Percentiles rank a stretch among this genome's conserved stretches.
These are phyloP conservation scores for Esox lucius DNA, from an alignment of 2,797 vertebrate species.

Conservation along the genomic window DNA sequence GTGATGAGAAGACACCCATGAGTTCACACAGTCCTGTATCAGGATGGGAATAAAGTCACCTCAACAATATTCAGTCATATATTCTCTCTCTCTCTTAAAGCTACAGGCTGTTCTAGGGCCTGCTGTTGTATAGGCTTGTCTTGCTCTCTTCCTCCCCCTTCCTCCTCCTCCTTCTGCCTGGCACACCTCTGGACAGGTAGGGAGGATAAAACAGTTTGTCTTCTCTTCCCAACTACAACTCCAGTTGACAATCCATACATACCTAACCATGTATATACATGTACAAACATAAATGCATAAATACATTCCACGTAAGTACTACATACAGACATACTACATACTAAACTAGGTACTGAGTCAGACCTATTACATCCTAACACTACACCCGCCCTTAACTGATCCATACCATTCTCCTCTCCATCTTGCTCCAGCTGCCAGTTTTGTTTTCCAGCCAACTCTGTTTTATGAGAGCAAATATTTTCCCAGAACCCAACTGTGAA, in stretches of 20 bases:
- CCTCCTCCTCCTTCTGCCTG: slow-evolving; percentile 7
- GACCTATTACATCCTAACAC: slow-evolving; percentile 15
- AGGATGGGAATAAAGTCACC: slow-evolving; percentile 54
- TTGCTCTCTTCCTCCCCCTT: not conserved
- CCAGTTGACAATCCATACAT: not conserved
- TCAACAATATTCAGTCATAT: slow-evolving; percentile 63
- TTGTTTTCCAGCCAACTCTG: slow-evolving; percentile 57
- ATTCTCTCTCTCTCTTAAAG: slow-evolving; percentile 61
- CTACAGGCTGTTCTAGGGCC: slow-evolving; percentile 33
- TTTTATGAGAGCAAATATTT: slow-evolving; percentile 60
- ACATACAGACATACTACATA: not conserved
- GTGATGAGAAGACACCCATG: slow-evolving; percentile 19
- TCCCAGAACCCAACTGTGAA: slow-evolving; percentile 60
- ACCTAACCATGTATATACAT: not conserved
- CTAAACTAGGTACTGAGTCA: slow-evolving; percentile 30
- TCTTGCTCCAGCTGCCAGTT: slow-evolving; percentile 59
- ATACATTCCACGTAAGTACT: no score
- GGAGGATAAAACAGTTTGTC: slow-evolving; percentile 41
- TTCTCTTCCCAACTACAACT: slow-evolving; percentile 20
- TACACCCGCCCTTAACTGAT: slow-evolving; percentile 23
- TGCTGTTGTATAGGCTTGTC: slow-evolving; percentile 11
- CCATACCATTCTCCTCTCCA: slow-evolving; percentile 59
- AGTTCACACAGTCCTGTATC: slow-evolving; percentile 58
- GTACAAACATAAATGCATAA: slow-evolving; percentile 24
- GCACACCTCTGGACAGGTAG: slow-evolving; percentile 22